Evolutionary conservation across 2,797 vertebrate genomes (phyloP).

Genomic region (Sebastolobus alascanus): DNA sequence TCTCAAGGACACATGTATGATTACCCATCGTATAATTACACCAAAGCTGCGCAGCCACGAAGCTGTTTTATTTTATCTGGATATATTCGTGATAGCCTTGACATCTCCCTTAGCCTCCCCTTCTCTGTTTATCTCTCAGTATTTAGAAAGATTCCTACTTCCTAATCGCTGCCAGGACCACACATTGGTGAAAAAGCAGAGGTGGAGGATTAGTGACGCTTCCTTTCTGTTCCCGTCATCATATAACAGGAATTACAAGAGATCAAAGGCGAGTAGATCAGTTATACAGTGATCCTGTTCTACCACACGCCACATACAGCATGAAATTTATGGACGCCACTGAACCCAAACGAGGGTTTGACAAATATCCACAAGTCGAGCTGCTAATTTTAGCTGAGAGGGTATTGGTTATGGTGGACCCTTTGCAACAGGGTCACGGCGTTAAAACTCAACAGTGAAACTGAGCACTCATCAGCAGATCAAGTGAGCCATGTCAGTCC

Average conservation of each 20-base stretch:
- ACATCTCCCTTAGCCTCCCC: not conserved
- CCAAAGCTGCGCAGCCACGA: not conserved
- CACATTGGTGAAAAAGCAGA: conserved; percentile 31
- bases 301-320: conserved; percentile 18
- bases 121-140: not conserved
- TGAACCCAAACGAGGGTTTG: conserved; percentile 58
- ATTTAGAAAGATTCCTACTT: conserved; percentile 10
- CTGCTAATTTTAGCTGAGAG: conserved; percentile 73
- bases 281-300: conserved; percentile 12
- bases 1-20: not conserved
- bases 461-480: conserved; percentile 64
- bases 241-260: conserved; percentile 44
- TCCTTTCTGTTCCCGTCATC: conserved; percentile 42
- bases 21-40: conserved; percentile 2
- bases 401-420: conserved; percentile 55
- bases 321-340: conserved; percentile 45
- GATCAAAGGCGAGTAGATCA: conserved; percentile 35
- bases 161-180: conserved; percentile 7
- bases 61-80: not conserved
- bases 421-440: conserved; percentile 61
- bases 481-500: conserved; percentile 58
- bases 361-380: conserved; percentile 67
- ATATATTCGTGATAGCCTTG: not conserved
- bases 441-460: conserved; percentile 77
- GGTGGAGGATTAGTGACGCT: conserved; percentile 37